These are phyloP conservation scores for Nasonovia ribisnigri DNA, from an alignment of 2,888 invertebrate genomes.

Conservation along the genomic window DNA sequence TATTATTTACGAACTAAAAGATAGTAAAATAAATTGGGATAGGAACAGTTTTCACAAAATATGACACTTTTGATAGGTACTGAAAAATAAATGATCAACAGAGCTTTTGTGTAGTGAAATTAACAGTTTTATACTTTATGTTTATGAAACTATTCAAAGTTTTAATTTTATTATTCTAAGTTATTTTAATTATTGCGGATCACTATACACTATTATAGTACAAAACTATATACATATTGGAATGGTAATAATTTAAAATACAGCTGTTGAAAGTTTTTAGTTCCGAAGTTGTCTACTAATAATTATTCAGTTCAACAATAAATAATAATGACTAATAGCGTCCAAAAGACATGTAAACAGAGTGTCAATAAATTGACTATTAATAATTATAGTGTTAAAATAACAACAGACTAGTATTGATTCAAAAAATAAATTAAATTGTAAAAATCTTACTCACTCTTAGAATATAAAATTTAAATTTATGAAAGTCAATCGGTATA, in stretches of 20 bases:
- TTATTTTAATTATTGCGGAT: not conserved
- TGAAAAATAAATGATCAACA: not conserved
- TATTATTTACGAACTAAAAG: not conserved
- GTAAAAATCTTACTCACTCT: not conserved
- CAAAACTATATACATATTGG: not conserved
- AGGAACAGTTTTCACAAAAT: not conserved
- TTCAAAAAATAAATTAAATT: not conserved
- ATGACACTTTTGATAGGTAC: not conserved
- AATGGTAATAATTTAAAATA: not conserved
- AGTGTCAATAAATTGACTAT: not conserved
- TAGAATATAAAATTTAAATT: not conserved
- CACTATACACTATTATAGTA: not conserved
- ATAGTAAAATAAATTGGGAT: not conserved
- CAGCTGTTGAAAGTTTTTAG: constrained; percentile 10
- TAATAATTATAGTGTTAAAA: not conserved
- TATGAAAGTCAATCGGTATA: not conserved
- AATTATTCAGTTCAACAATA: too few species aligned
- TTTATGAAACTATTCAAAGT: not conserved
- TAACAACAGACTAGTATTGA: not conserved
- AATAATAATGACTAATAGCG: not conserved
- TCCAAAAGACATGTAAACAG: not conserved
- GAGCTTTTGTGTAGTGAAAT: not conserved
- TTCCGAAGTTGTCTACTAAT: not conserved
- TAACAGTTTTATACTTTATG: not conserved
- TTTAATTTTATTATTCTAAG: not conserved